Evolutionary conservation across 2,113 vertebrate genomes (phyloP).

Genomic region (Atherinomorus stipes): DNA sequence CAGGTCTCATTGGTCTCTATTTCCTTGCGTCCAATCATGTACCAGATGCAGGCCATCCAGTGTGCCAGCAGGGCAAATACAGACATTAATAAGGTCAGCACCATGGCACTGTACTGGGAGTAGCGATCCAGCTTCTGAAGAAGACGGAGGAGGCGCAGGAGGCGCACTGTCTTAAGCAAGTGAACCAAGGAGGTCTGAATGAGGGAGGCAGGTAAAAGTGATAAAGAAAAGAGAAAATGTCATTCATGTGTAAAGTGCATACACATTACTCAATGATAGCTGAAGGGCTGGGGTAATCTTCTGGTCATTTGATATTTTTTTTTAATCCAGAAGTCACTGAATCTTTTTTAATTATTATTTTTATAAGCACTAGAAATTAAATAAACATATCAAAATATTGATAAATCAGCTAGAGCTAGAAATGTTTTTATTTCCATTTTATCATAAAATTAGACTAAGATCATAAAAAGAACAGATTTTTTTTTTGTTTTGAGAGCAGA

Average conservation of each 20-base stretch:
- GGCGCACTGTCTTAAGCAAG: slow-evolving; percentile 89
- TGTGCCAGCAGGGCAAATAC: slow-evolving; percentile 92
- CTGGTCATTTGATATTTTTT: no score
- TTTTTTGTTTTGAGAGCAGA: no score
- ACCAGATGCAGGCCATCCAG: slow-evolving; percentile 96
- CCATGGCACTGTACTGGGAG: slow-evolving; percentile 94
- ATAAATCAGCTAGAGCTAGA: no score
- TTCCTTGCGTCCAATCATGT: slow-evolving; percentile 89
- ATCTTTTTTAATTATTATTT: no score
- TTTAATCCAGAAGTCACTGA: no score
- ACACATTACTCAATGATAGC: not conserved
- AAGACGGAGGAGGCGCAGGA: slow-evolving; percentile 89
- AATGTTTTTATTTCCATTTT: no score
- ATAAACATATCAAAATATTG: no score
- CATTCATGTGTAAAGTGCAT: not conserved
- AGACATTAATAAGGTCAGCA: slow-evolving; percentile 93
- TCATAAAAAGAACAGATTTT: no score
- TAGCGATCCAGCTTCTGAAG: slow-evolving; percentile 94
- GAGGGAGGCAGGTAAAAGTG: not conserved
- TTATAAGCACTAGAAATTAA: no score
- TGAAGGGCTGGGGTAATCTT: no score
- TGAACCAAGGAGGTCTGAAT: slow-evolving; percentile 86
- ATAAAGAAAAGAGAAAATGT: not conserved
- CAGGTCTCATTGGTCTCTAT: slow-evolving; percentile 87
- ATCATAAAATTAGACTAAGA: no score